Base-by-base conservation (phyloP, 2,888 invertebrate species). In the Troides helena region DNA sequence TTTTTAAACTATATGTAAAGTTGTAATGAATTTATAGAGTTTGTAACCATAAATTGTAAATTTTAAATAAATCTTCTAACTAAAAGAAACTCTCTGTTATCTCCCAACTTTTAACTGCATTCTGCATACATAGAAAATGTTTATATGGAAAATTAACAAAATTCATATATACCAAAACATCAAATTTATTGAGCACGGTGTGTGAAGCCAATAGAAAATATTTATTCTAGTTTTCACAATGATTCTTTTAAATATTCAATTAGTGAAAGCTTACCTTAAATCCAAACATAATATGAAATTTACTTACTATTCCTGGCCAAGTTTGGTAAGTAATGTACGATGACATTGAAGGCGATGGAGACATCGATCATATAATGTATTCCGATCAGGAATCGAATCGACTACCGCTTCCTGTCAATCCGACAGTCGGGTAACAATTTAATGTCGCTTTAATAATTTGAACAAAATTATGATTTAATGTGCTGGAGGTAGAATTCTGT, bases 351-450 rank as follows among this genome's bases (percentile, higher is more conserved):
- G 82, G 83, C 86, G 85, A 84, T 80, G 81, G 82, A 83, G 82
- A 81, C 79, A 84, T 87, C 79, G 82, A 74, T 77, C 70, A 71
- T 72, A 74, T 77, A 72, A 74, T 71, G 74, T 82, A 90, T 90
- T 89, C 90, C 76, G 75, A 80, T 89, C 90, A 90, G 88, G 88
- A 81, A 77, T 83, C 83, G 81, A 87, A 87, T 81, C 81, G 82
- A 86, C 89, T 89, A 85, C 89, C 89, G 89, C 83, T 90, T 90
- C 90, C 90, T 88, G 89, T 74, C 80, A 67, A 73, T 72, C 75
- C 77, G 78, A 74, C 82, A 76, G 80, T 82, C 81, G 80, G 81
- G 76, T 79, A 80, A 80, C 80, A 76, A 75, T 74, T 70, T 67
- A 67, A 70, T 62, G 23, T 43, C 43, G 60, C 67, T 25, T 70